Percentiles rank a stretch among this genome's conserved stretches.
Evolutionary conservation across 2,888 invertebrate genomes (phyloP).

Genomic region (Drosophila kuntzei): DNA sequence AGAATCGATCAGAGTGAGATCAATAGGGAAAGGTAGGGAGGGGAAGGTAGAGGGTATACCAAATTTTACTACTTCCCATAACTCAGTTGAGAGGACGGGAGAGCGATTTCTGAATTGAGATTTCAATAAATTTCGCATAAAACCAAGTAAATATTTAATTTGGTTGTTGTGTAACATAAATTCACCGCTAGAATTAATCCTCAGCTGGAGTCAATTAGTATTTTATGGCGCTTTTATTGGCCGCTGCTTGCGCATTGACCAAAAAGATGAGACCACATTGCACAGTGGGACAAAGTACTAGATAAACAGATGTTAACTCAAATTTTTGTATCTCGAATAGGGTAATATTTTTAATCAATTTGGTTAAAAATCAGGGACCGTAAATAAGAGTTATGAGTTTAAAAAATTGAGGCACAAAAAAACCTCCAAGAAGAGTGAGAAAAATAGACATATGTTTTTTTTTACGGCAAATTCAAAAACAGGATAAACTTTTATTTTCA

Average conservation of each 20-base stretch:
- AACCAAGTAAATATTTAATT: slow-evolving; percentile 71
- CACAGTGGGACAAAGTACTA: background rate
- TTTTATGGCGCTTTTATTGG: slow-evolving; percentile 74
- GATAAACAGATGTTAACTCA: background rate
- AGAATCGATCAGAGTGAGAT: slow-evolving; percentile 66
- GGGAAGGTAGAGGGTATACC: background rate
- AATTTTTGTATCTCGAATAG: background rate
- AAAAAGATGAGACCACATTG: slow-evolving; percentile 27
- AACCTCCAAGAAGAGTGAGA: no score
- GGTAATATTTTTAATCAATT: background rate
- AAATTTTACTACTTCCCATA: slow-evolving; percentile 50
- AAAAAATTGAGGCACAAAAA: no score
- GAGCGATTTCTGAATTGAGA: slow-evolving; percentile 29
- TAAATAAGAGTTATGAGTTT: no score
- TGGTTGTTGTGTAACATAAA: slow-evolving; percentile 78
- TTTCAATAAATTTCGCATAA: slow-evolving; percentile 76
- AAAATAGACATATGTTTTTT: no score
- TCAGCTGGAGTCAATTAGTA: slow-evolving; percentile 76
- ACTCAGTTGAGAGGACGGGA: slow-evolving; percentile 33
- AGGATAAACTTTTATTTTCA: no score
- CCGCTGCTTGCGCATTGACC: slow-evolving; percentile 26
- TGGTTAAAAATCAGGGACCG: no score
- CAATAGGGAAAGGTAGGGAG: slow-evolving; percentile 21
- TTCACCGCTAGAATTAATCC: slow-evolving; percentile 77
- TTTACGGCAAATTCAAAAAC: no score